These are phyloP conservation scores for Pocota personata DNA, from an alignment of 2,888 invertebrate genomes.

Conservation along the genomic window DNA sequence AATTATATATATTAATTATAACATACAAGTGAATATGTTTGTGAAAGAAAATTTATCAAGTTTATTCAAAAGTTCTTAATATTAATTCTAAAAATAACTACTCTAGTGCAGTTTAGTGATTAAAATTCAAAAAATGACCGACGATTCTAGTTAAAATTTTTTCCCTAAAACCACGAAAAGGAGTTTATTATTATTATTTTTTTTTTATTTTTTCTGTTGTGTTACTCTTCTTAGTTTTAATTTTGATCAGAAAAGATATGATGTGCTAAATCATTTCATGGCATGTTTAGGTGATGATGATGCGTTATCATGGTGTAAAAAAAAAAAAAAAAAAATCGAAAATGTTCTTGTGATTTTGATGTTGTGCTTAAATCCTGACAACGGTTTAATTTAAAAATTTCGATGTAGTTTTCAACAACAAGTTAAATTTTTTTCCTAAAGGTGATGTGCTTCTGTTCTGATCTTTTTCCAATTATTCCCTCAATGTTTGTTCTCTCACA, in stretches of 20 bases:
- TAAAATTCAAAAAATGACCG: constrained; percentile 47
- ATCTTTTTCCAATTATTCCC: constrained; percentile 10
- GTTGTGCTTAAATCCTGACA: constrained; percentile 58
- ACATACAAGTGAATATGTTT: constrained; percentile 66
- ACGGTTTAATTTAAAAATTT: constrained; percentile 28
- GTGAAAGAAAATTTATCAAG: constrained; percentile 31
- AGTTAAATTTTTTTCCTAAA: constrained; percentile 18
- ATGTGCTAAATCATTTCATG: constrained; percentile 54
- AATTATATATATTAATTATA: constrained; percentile 38
- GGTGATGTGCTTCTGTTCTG: constrained; percentile 68
- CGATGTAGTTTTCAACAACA: constrained; percentile 23
- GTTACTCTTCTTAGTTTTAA: constrained; percentile 29
- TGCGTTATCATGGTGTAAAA: constrained; percentile 37
- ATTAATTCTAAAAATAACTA: constrained; percentile 26
- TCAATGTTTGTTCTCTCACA: constrained; percentile 40
- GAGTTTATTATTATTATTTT: constrained; percentile 9
- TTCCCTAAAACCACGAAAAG: constrained; percentile 18
- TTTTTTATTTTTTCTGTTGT: constrained; percentile 40
- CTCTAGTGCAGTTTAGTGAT: constrained; percentile 69
- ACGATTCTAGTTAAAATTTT: constrained; percentile 48
- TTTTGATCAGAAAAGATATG: constrained; percentile 25
- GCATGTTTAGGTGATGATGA: constrained; percentile 47
- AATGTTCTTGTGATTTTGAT: constrained; percentile 68
- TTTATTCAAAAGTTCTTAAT: constrained; percentile 58
- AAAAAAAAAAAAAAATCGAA: constrained; percentile 12